Evolutionary conservation across 2,797 vertebrate genomes (phyloP).

Genomic region (Numenius phaeopus): DNA sequence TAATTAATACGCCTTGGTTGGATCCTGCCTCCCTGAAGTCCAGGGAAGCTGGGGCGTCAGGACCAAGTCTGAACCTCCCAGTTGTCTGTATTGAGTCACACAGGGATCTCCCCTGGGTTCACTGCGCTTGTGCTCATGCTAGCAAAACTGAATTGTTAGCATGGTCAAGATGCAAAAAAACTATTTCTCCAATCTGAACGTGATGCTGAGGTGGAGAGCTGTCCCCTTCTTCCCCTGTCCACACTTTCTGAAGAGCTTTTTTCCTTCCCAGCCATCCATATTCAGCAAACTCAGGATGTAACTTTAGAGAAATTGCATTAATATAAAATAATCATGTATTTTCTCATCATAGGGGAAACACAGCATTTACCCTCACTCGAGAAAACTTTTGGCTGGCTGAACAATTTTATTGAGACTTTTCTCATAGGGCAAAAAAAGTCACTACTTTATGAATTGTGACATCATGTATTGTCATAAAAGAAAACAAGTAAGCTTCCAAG

Average conservation of each 20-base stretch:
- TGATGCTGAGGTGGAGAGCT: not conserved
- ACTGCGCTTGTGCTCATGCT: fast-evolving
- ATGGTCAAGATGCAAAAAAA: not conserved
- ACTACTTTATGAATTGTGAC: not conserved
- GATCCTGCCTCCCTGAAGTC: not conserved
- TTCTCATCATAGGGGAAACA: not conserved
- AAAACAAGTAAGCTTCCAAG: not conserved
- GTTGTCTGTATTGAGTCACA: not conserved
- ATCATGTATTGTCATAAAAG: not conserved
- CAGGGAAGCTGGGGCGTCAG: not conserved
- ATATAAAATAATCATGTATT: not conserved
- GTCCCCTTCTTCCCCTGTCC: not conserved
- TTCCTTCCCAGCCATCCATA: not conserved
- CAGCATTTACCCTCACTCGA: not conserved
- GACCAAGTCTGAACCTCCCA: not conserved
- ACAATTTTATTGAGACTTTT: not conserved
- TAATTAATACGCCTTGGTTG: fast-evolving
- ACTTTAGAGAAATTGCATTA: not conserved
- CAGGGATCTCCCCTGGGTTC: not conserved
- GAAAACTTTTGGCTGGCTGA: not conserved
- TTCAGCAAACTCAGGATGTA: not conserved
- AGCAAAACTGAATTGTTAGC: not conserved
- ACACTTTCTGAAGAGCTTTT: not conserved
- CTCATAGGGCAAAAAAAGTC: not conserved
- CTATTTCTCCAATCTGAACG: not conserved